Base-by-base conservation (phyloP, 64 coral and sea anemone genomes). In the Platygyra sinensis region DNA sequence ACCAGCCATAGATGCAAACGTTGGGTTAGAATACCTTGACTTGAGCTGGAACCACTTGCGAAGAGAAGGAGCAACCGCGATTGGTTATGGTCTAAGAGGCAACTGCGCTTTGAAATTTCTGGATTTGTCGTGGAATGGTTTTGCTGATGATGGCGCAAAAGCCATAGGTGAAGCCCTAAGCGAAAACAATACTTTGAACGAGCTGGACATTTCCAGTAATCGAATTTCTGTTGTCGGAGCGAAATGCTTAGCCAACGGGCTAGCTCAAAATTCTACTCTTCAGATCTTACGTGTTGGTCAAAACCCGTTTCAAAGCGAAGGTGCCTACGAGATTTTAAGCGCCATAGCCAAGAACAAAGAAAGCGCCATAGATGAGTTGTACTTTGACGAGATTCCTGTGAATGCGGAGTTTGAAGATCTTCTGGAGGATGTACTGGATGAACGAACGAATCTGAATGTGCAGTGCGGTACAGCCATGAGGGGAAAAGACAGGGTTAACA, bases 71-170 rank as follows among this genome's bases (percentile, higher is more conserved):
- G 96, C 96, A 0, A 55, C 89, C 13, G 87, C 91, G 11, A 71
- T 99, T 72, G 96, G 76, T 22, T 80, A 89, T 31, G 94, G 94
- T 2, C 67, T 96, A 31, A 87, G 77, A 62, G 74, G 85, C 27
- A 99, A 99, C 74, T 95, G 87, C 55, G 92, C 90, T 18, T 89
- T 99, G 31, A 90, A 93, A 65, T 92, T 81, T 24, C 63, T 99
- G 14, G 91, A 96, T 80, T 75, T 99, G 55, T 99, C 96, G 18
- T 99, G 89, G 79, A 99, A 99, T 62, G 96, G 96, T 22, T 95
- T 99, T 29, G 94, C 94, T 30, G 96, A 99, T 46, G 96, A 96
- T 10, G 96, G 96, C 4, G 91, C 94, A 8, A 93, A 89, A 54
- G 83, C 82, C 19, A 69, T 95, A 10, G 94, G 96, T 39, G 94